Base-by-base conservation (phyloP, 2,888 invertebrate species). In the Lucinisca nassula region DNA sequence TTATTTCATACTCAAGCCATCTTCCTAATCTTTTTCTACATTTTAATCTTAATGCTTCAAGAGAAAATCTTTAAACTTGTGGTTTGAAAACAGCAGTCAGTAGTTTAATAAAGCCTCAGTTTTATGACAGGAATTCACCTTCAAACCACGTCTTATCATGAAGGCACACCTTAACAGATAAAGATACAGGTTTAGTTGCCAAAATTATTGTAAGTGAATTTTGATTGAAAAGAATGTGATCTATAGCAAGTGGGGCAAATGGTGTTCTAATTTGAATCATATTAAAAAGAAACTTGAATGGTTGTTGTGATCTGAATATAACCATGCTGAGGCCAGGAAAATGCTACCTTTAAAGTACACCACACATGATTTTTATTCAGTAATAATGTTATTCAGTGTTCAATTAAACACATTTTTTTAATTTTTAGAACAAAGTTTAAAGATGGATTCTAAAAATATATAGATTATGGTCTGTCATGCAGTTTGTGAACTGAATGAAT, bases 181-280 rank as follows among this genome's bases (percentile, higher is more conserved):
- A 61, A 61, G 61, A 10, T 6, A 55, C 55, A 21, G 61, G 61
- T 27, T 61, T n/a, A 61, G 27, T 24, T 61, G 61, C 61, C 61
- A 61, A 61, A 55, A 61, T 24, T 61, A 24, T 61, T 61, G 61
- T 61, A 61, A 61, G 61, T 61, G 61, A 24, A 27, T 61, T 61
- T 61, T 21, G 24, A 61, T 61, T 61, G 61, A 61, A 61, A 61
- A 30, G 51, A 51, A 51, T 51, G 51, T 51, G 51, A 21, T 51
- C 2, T 27, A n/a, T 61, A 61, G 14, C 24, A 61, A 61, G 61
- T 61, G 6, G 61, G 61, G 27, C 61, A 61, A 61, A 61, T n/a
- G 61, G 30, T 61, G 61, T 61, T 61, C 61, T 61, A 61, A 61
- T 61, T 61, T 61, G 61, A 61, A 61, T 61, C n/a, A 61, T 12